A percentile compares a stretch with the other conserved stretches of the same genome.
Conservation (phyloP, 2,113 vertebrate species). For the Protobothrops mucrosquamatus region DNA sequence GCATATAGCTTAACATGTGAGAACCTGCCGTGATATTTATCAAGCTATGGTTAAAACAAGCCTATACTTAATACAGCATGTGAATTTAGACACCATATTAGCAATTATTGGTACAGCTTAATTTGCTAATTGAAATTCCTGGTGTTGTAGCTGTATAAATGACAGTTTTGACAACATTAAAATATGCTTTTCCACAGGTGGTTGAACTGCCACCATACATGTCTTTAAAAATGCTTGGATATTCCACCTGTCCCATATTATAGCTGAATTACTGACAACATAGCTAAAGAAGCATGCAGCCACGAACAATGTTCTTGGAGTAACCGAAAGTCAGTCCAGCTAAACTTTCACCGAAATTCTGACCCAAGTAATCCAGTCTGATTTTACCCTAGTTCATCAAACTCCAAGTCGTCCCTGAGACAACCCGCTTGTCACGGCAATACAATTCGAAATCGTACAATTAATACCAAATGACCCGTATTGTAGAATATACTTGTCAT, state of each 20-base stretch:
- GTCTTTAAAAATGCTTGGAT: background rate
- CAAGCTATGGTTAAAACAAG: background rate
- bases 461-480: too few relatives aligned
- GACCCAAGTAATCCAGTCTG: too few relatives aligned
- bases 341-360: too few relatives aligned
- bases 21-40: background rate
- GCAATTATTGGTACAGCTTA: background rate
- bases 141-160: background rate
- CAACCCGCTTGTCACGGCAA: too few relatives aligned
- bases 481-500: too few relatives aligned
- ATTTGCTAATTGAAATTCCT: background rate
- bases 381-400: too few relatives aligned
- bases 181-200: background rate
- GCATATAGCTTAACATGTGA: background rate
- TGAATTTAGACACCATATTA: background rate
- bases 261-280: background rate
- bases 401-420: too few relatives aligned
- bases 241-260: background rate
- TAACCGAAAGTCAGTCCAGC: too few relatives aligned
- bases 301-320: too few relatives aligned
- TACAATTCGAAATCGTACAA: too few relatives aligned
- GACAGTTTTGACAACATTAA: background rate
- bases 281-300: background rate
- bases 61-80: background rate
- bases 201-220: background rate